Conservation (phyloP, 1,140 invertebrate genomes). For the Ceratitis capitata region DNA sequence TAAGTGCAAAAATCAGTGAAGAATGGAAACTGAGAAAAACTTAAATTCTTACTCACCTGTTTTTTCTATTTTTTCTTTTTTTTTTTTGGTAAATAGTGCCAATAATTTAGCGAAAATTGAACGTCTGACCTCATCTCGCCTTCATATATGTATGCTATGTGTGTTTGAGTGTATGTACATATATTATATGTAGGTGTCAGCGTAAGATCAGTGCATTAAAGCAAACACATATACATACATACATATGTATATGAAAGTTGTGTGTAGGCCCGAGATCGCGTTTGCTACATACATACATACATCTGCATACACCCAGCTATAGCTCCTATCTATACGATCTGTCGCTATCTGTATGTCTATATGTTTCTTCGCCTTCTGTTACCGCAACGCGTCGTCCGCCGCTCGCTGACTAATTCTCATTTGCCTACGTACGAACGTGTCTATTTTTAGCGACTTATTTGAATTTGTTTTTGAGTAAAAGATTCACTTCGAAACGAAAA, state of each 20-base stretch:
- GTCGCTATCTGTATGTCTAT: neutral
- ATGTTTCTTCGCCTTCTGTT: neutral
- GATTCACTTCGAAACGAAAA: conserved; percentile 20
- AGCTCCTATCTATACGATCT: neutral
- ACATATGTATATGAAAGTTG: neutral
- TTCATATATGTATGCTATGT: no score
- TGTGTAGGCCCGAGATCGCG: neutral
- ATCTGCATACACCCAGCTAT: neutral
- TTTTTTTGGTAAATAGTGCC: neutral
- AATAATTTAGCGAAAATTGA: neutral
- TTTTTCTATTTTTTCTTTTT: neutral
- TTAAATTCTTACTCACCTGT: neutral
- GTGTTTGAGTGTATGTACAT: no score
- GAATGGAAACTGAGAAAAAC: neutral
- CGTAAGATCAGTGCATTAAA: neutral
- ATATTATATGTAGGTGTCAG: conserved; percentile 28
- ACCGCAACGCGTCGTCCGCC: no score
- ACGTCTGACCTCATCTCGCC: conserved; percentile 33
- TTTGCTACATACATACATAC: neutral
- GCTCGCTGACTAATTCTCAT: conserved; percentile 40
- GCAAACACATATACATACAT: neutral
- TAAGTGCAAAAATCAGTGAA: neutral
- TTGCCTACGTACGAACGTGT: conserved; percentile 40
- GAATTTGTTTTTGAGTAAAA: conserved; percentile 23
- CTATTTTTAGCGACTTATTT: conserved; percentile 39